A percentile compares a stretch with the other conserved stretches of the same genome.
phyloP scores from a whole-genome alignment of 2,113 vertebrate species.

The Astur gentilis region DNA sequence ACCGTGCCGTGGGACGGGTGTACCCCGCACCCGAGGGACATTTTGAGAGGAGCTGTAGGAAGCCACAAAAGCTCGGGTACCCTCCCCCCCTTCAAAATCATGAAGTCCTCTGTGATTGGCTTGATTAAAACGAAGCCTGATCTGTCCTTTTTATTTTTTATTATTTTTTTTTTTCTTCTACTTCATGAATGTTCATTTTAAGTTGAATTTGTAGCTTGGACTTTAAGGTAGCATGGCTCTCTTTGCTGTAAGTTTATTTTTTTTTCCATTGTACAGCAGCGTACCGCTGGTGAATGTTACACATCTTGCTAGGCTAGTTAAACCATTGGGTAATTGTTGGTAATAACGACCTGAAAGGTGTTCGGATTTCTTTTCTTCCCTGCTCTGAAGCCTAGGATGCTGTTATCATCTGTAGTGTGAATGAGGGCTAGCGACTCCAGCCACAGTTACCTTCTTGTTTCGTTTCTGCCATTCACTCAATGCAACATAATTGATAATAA shows the following conservation, averaged over 20 bases:
- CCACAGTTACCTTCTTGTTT: conserved; percentile 68
- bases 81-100: not conserved
- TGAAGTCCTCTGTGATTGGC: not conserved
- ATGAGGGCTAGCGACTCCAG: conserved; percentile 76
- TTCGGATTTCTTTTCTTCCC: conserved; percentile 67
- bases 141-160: conserved; percentile 60
- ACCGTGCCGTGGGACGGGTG: rapidly evolving
- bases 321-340: conserved; percentile 85
- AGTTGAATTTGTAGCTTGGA: conserved; percentile 91
- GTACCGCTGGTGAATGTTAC: conserved; percentile 89
- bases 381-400: conserved; percentile 43
- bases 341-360: conserved; percentile 94
- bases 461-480: conserved; percentile 72
- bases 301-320: conserved; percentile 90
- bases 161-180: conserved; percentile 37
- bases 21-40: rapidly evolving
- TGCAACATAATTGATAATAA: conserved; percentile 75
- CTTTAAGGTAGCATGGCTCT: conserved; percentile 99
- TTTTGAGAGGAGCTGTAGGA: not conserved
- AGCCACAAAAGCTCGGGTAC: not conserved
- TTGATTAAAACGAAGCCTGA: conserved; percentile 71
- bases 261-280: conserved; percentile 83
- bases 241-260: conserved; percentile 80
- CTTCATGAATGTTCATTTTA: conserved; percentile 72
- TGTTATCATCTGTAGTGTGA: conserved; percentile 72